phyloP scores from a whole-genome alignment of 2,888 invertebrate genomes.

The Resseliella maxima region DNA sequence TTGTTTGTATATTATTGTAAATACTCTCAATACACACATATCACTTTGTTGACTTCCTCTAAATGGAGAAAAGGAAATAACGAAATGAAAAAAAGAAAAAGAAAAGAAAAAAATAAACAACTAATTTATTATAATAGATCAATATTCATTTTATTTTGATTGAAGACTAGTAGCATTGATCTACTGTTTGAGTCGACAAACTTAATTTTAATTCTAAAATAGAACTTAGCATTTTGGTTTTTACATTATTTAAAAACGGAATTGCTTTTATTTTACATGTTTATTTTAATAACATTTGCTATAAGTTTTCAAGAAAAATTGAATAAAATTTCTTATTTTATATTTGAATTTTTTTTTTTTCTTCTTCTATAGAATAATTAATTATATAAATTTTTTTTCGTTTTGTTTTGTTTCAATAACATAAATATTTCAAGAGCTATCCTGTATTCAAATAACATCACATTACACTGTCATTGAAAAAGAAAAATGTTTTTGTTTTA shows the following conservation, averaged over 20 bases:
- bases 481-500: background rate
- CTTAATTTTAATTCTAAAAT: background rate
- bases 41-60: no score
- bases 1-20: no score
- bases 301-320: background rate
- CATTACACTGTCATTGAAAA: background rate
- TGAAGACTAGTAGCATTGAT: conserved; percentile 3
- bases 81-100: no score
- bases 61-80: no score
- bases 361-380: conserved; percentile 2
- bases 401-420: background rate
- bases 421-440: background rate
- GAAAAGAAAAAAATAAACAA: background rate
- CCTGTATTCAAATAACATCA: background rate
- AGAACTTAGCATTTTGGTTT: background rate
- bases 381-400: background rate
- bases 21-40: no score
- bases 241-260: background rate
- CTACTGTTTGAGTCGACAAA: background rate
- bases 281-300: background rate
- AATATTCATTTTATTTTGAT: background rate
- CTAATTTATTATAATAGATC: background rate
- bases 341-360: background rate
- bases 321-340: background rate
- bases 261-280: background rate